Evolutionary conservation across 1,140 invertebrate species (phyloP), one percentile per base, ranked within the genome.

Genomic region (Thaumetopoea pityocampa): DNA sequence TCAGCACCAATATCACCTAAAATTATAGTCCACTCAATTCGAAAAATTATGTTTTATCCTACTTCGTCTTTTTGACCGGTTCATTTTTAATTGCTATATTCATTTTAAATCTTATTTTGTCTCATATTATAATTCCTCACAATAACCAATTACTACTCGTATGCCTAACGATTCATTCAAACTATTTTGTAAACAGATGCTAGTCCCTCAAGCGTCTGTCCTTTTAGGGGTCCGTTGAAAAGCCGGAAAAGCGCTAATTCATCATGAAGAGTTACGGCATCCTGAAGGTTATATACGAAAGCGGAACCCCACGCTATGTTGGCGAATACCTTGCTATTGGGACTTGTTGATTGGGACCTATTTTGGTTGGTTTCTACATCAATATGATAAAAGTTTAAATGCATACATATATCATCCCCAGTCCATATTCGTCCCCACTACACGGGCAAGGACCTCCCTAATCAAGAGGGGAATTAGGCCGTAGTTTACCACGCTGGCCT

Each of bases 171-270:
- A 27, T 30, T 41, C 34, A 19, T 41, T 32, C 19, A 41, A 30
- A 32, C 27, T 32, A 41, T 30, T 30, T 8, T 11, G 37, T 41
- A 32, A 41, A 41, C 27, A 41, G 37, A 41, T 41, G 27, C 17
- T 40, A 5, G 8, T 32, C 27, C 28, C 27, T 32, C 12, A 32
- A 32, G 45, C 32, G 30, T 35, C 37, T 14, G 46, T 50, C 33
- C 51, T 55, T 69, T 66, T 64, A 53, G 54, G 61, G 53, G 60
- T 56, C 55, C 50, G 68, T 45, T 76, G 64, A 72, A 71, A 71
- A 76, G 65, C 61, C 67, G 67, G 67, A 77, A 69, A 68, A 64
- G 65, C 67, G 49, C 45, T 64, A 67, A 76, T 76, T 64, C 59
- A 72, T 76, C 71, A 76, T 56, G n/a, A 44, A 67, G 67, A 76